A percentile compares a stretch with the other conserved stretches of the same genome.
These are phyloP conservation scores for Pseudochirops cupreus DNA, from an alignment of 2,797 vertebrate genomes.

Conservation along the genomic window DNA sequence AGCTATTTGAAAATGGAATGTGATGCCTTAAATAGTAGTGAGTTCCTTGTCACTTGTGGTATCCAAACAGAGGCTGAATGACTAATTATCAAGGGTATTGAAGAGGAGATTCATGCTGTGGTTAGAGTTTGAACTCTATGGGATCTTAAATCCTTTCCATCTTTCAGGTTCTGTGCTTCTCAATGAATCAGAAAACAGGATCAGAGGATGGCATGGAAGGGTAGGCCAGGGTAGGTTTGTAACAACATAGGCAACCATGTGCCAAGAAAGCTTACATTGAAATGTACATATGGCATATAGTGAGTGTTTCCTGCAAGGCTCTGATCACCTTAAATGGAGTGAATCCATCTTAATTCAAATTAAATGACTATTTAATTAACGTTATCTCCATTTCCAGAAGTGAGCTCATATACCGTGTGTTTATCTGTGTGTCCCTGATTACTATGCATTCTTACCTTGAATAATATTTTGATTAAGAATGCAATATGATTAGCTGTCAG, in stretches of 20 bases:
- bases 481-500: constrained; percentile 31
- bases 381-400: constrained; percentile 81
- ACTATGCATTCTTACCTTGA: constrained; percentile 57
- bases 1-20: not conserved
- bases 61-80: not conserved
- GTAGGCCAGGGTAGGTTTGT: not conserved
- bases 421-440: constrained; percentile 75
- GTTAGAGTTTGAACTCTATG: not conserved
- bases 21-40: not conserved
- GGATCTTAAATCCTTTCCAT: not conserved
- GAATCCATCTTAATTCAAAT: constrained; percentile 81
- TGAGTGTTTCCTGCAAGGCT: constrained; percentile 51
- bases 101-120: not conserved
- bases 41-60: not conserved
- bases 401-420: constrained; percentile 47
- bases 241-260: not conserved
- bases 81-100: not conserved
- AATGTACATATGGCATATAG: constrained; percentile 3
- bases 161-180: not conserved
- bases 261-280: not conserved
- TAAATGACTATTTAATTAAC: constrained; percentile 84
- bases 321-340: constrained; percentile 75
- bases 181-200: not conserved
- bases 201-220: not conserved
- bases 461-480: constrained; percentile 64